Conservation (phyloP, 2,113 vertebrate species). For the Pholis gunnellus region DNA sequence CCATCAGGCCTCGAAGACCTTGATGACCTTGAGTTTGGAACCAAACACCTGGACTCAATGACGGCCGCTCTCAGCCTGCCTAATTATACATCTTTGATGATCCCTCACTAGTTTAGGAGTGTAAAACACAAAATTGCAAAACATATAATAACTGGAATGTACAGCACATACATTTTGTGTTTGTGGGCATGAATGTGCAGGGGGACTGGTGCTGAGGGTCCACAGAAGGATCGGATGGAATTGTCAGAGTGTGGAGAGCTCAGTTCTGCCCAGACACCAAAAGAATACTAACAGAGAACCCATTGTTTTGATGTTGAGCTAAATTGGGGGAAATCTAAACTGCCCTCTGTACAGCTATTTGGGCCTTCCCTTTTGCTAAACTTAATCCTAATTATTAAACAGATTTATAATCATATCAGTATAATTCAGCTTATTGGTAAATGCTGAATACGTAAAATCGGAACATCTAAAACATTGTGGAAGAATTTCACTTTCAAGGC, state of each 20-base stretch:
- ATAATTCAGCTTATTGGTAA: not conserved
- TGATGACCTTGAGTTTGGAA: slow-evolving; percentile 51
- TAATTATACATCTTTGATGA: slow-evolving; percentile 45
- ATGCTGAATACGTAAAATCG: not conserved
- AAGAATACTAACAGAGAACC: slow-evolving; percentile 83
- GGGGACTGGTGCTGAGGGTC: slow-evolving; percentile 30
- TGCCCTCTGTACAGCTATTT: slow-evolving; percentile 39
- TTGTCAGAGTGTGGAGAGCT: slow-evolving; percentile 57
- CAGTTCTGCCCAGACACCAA: slow-evolving; percentile 74
- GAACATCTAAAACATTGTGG: not conserved
- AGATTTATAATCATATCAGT: not conserved
- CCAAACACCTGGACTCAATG: slow-evolving; percentile 71
- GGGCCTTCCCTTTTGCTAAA: slow-evolving; percentile 31
- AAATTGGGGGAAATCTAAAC: slow-evolving; percentile 73
- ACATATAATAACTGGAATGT: not conserved
- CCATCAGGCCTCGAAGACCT: slow-evolving; percentile 11
- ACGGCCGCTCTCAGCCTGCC: slow-evolving; percentile 39
- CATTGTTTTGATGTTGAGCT: slow-evolving; percentile 81
- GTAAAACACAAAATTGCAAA: not conserved
- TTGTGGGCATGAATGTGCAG: slow-evolving; percentile 25
- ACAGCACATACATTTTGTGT: slow-evolving; percentile 9
- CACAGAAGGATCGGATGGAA: slow-evolving; percentile 47
- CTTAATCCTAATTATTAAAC: slow-evolving; percentile 25
- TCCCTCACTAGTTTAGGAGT: slow-evolving; percentile 31
- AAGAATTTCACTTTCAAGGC: slow-evolving; percentile 13